A percentile compares a stretch with the other conserved stretches of the same genome.
Conservation (phyloP, 2,888 invertebrate genomes). For the Caenorhabditis sinica region DNA sequence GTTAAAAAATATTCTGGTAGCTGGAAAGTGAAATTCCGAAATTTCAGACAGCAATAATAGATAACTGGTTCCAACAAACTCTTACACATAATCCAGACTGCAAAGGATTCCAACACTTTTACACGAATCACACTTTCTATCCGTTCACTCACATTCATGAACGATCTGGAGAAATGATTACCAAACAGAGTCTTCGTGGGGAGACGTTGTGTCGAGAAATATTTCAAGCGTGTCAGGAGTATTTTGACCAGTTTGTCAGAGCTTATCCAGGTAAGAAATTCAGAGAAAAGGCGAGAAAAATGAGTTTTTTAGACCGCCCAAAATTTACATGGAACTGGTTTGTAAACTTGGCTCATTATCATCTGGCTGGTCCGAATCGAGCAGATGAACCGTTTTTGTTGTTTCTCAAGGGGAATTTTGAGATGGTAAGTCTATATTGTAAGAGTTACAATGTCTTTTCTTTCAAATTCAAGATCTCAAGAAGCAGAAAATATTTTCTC, state of each 20-base stretch:
- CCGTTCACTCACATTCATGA: neutral
- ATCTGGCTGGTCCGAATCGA: constrained; percentile 57
- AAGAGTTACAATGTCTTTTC: too few relatives aligned
- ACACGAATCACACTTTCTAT: constrained; percentile 47
- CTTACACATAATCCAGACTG: constrained; percentile 68
- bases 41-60: constrained; percentile 57
- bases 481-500: neutral
- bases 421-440: neutral
- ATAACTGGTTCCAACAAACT: constrained; percentile 70
- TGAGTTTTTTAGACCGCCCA: constrained; percentile 56
- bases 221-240: constrained; percentile 57
- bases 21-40: neutral
- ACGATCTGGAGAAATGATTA: neutral
- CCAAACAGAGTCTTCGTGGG: neutral
- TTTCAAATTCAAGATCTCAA: neutral
- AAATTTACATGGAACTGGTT: constrained; percentile 71
- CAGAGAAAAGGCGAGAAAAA: neutral
- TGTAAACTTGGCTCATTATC: constrained; percentile 66
- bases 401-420: constrained; percentile 55
- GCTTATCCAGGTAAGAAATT: constrained; percentile 42
- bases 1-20: neutral
- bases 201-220: constrained; percentile 29
- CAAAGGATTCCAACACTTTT: constrained; percentile 68
- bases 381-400: constrained; percentile 62
- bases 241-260: constrained; percentile 63